Base-by-base conservation (phyloP, 2,888 invertebrate genomes). In the Ectemnius continuus region DNA sequence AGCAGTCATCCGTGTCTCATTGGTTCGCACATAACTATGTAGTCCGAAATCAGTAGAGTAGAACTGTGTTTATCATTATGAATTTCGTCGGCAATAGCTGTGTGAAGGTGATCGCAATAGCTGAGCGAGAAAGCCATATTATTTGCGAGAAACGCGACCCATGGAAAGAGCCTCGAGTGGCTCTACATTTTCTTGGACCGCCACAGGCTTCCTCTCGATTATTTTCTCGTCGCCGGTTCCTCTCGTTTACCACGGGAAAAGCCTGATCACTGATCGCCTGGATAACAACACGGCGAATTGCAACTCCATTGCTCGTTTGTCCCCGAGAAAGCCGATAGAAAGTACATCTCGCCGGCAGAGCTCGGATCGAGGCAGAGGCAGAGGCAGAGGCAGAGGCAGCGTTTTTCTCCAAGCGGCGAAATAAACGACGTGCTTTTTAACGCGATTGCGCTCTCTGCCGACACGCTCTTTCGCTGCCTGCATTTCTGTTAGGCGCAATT, bases 401-500 rank as follows among this genome's bases (percentile, higher is more conserved):
- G 58, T 58, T 72, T 36, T 72, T 72, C 72, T 72, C 61, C 67
- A 48, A 36, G 61, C 67, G 72, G 64, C 67, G 67, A 72, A 72
- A 52, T 28, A 57, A 26, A 61, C 72, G 65, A 57, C 75, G 47
- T 69, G 67, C 67, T 77, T 75, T 75, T 75, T 75, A 75, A 72
- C 72, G 57, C 72, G 61, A 75, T 75, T 75, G 68, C 72, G 61
- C 73, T 70, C 69, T 16, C 13, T 61, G 48, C 59, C 73, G 67
- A 73, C 66, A 63, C 76, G 76, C 67, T 62, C 70, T 46, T 36
- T 36, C 36, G 36, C 36, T 11, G 65, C 57, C 58, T 70, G 70
- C 67, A 66, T 72, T 75, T 73, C 65, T 62, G 70, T 67, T 36
- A 73, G 66, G 61, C 48, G 72, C 70, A 73, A 79, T 79, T 70